phyloP scores from a whole-genome alignment of 2,888 invertebrate species.

The Coleophora deauratella region DNA sequence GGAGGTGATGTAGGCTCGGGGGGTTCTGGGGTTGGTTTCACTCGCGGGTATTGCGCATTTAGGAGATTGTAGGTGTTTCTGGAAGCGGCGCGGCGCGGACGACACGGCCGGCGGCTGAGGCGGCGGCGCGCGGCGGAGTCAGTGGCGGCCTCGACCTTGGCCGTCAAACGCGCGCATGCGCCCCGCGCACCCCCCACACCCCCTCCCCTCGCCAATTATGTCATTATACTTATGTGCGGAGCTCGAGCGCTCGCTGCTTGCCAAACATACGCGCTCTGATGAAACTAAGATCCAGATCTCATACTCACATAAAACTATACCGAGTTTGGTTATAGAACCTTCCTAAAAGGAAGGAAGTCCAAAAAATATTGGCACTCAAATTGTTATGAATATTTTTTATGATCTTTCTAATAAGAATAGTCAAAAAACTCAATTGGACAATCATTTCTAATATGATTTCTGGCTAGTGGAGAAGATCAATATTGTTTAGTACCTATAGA shows the following conservation, averaged over 20 bases:
- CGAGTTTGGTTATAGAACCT: too few relatives aligned
- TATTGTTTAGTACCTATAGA: too few relatives aligned
- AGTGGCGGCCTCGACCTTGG: slow-evolving; percentile 73
- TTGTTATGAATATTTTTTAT: too few relatives aligned
- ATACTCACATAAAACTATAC: too few relatives aligned
- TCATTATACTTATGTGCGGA: slow-evolving; percentile 54
- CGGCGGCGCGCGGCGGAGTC: slow-evolving; percentile 17
- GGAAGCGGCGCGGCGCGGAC: slow-evolving; percentile 44
- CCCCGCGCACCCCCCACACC: slow-evolving; percentile 39
- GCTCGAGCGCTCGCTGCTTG: slow-evolving; percentile 48
- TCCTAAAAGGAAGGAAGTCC: too few relatives aligned
- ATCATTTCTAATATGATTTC: too few relatives aligned
- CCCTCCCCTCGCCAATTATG: slow-evolving; percentile 60
- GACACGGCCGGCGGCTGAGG: slow-evolving; percentile 70
- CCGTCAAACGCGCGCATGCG: slow-evolving; percentile 73
- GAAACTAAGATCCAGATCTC: slow-evolving; percentile 29
- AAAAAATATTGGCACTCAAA: too few relatives aligned
- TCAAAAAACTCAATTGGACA: too few relatives aligned
- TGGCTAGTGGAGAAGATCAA: too few relatives aligned
- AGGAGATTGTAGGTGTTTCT: slow-evolving; percentile 37
- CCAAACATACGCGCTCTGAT: slow-evolving; percentile 56
- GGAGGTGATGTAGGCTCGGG: slow-evolving; percentile 15
- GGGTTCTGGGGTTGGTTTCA: slow-evolving; percentile 31
- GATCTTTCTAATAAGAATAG: too few relatives aligned
- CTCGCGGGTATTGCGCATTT: slow-evolving; percentile 58